phyloP scores from a whole-genome alignment of 2,113 vertebrate species.

The Chaetura pelagica region DNA sequence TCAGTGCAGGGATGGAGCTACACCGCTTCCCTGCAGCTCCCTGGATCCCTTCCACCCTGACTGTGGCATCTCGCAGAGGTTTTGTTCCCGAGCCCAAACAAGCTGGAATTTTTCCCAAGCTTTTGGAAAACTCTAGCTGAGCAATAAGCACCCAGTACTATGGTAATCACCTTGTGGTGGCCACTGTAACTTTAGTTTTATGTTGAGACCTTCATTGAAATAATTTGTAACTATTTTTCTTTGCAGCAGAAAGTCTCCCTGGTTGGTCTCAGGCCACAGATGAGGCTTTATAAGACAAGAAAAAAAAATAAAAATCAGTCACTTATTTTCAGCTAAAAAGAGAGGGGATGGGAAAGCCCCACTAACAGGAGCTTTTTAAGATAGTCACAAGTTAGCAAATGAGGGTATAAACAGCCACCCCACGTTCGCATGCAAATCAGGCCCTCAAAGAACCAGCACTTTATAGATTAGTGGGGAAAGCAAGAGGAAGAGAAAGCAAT shows the following conservation, averaged over 20 bases:
- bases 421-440: background rate
- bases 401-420: background rate
- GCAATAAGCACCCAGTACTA: conserved; percentile 11
- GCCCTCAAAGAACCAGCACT: background rate
- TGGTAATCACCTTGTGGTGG: conserved; percentile 25
- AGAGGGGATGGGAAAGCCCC: background rate
- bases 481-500: conserved; percentile 4
- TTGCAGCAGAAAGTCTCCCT: background rate
- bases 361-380: background rate
- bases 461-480: background rate
- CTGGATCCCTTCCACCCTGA: conserved; percentile 63
- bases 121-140: background rate
- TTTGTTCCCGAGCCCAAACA: conserved; percentile 56
- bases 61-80: conserved; percentile 34
- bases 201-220: background rate
- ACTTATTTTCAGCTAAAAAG: background rate
- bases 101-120: conserved; percentile 58
- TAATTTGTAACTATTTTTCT: background rate
- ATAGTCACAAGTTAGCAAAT: background rate
- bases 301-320: background rate
- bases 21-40: background rate
- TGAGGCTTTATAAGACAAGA: background rate
- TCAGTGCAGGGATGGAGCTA: background rate
- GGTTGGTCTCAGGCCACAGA: background rate
- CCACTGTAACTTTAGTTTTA: conserved; percentile 27